These are phyloP conservation scores for Clarias laeviceps DNA, from an alignment of 2,797 vertebrate species.

Conservation along the genomic window DNA sequence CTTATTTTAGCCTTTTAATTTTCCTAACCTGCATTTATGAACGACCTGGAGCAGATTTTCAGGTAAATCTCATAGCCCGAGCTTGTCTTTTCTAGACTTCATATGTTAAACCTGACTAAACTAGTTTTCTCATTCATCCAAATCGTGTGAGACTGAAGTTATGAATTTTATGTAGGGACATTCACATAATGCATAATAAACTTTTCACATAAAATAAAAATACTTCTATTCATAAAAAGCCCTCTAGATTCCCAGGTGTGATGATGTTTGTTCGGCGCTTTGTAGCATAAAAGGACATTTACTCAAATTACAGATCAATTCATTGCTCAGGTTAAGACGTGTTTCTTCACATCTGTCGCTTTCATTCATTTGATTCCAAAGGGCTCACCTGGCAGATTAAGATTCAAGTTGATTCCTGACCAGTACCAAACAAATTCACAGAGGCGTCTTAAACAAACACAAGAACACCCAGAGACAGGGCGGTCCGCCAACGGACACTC, in stretches of 20 bases:
- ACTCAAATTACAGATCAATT: neutral
- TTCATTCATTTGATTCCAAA: constrained; percentile 12
- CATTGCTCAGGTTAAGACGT: constrained; percentile 3
- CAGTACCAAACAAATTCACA: neutral
- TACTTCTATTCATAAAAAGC: neutral
- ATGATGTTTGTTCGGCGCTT: neutral
- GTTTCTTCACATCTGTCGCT: constrained; percentile 9
- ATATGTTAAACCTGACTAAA: neutral
- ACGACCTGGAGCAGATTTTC: neutral
- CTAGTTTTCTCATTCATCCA: neutral
- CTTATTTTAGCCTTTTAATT: neutral
- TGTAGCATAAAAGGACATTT: neutral
- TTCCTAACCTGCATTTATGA: neutral
- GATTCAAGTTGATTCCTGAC: constrained; percentile 29
- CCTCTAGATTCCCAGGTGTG: neutral
- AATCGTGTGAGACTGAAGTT: neutral
- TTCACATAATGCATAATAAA: neutral
- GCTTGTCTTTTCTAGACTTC: neutral
- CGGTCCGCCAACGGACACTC: neutral
- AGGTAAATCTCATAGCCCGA: neutral
- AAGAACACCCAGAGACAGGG: neutral
- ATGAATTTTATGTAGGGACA: neutral
- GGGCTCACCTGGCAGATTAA: neutral
- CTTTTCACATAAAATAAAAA: neutral
- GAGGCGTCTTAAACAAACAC: neutral